Evolutionary conservation across 2,888 invertebrate genomes (phyloP).

Genomic region (Erebia ligea): DNA sequence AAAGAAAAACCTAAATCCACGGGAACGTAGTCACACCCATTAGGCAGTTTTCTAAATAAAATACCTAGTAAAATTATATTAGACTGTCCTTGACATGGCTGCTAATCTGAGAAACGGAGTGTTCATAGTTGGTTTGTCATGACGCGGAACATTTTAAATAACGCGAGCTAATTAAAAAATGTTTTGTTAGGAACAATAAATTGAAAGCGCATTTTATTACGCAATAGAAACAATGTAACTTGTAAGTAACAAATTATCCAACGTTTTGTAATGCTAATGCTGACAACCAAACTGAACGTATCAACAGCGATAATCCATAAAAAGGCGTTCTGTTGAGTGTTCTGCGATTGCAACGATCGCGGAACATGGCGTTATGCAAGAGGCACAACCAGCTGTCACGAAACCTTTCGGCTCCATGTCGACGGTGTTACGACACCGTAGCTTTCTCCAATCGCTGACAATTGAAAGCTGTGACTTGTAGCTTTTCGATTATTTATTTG

Average conservation of each 20-base stretch:
- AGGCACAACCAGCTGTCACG: conserved; percentile 64
- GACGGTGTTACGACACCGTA: conserved; percentile 64
- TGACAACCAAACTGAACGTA: conserved; percentile 19
- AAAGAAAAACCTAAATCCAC: too few relatives aligned
- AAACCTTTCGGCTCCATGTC: conserved; percentile 69
- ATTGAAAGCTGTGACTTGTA: conserved; percentile 51
- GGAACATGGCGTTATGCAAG: conserved; percentile 64
- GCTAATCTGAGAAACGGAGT: not conserved
- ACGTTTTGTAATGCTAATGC: not conserved
- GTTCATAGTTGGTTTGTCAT: not conserved
- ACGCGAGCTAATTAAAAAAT: not conserved
- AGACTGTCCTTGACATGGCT: too few relatives aligned
- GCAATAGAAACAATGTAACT: not conserved
- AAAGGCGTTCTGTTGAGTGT: conserved; percentile 39
- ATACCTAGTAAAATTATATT: too few relatives aligned
- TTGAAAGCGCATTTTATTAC: not conserved
- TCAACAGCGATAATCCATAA: conserved; percentile 47
- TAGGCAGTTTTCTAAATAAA: not conserved
- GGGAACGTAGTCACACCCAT: not conserved
- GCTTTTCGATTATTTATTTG: conserved; percentile 41
- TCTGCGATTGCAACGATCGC: conserved; percentile 52
- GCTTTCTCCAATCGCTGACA: conserved; percentile 67
- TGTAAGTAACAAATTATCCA: conserved; percentile 3
- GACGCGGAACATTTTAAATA: not conserved
- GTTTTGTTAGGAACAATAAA: not conserved